Percentiles rank a stretch among this genome's conserved stretches.
Conservation (phyloP, 2,113 vertebrate genomes). For the Lycaon pictus region DNA sequence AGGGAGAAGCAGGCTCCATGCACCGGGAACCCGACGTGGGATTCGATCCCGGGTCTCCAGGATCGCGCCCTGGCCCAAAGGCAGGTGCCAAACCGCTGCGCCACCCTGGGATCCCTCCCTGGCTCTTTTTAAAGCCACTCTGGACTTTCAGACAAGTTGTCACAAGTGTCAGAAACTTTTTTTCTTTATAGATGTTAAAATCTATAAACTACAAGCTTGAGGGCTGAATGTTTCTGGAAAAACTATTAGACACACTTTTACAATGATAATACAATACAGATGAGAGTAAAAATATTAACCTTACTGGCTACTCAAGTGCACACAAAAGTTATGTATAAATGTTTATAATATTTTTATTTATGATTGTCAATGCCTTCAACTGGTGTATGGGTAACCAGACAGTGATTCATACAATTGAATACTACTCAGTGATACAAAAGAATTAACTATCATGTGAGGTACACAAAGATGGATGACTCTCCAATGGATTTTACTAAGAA, state of each 20-base stretch:
- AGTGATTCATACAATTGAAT: background rate
- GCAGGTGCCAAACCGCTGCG: too few relatives aligned
- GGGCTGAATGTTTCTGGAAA: background rate
- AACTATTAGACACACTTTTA: background rate
- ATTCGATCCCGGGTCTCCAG: too few relatives aligned
- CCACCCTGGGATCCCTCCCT: too few relatives aligned
- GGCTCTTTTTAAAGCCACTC: too few relatives aligned
- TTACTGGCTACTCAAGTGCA: background rate
- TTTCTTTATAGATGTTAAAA: background rate
- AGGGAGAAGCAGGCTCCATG: too few relatives aligned
- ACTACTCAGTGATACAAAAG: background rate
- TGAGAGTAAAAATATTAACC: background rate
- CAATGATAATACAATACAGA: background rate
- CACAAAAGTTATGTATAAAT: background rate
- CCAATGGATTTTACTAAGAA: background rate
- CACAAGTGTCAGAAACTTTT: background rate
- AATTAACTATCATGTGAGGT: background rate
- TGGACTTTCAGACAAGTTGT: background rate
- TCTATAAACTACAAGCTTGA: background rate
- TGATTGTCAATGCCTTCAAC: background rate
- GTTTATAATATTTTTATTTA: background rate
- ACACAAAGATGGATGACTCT: background rate
- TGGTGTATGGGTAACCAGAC: rapidly evolving
- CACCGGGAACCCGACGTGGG: too few relatives aligned
- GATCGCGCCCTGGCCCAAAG: too few relatives aligned